Evolutionary conservation across 2,113 vertebrate genomes (phyloP).

Genomic region (Hyla sarda): DNA sequence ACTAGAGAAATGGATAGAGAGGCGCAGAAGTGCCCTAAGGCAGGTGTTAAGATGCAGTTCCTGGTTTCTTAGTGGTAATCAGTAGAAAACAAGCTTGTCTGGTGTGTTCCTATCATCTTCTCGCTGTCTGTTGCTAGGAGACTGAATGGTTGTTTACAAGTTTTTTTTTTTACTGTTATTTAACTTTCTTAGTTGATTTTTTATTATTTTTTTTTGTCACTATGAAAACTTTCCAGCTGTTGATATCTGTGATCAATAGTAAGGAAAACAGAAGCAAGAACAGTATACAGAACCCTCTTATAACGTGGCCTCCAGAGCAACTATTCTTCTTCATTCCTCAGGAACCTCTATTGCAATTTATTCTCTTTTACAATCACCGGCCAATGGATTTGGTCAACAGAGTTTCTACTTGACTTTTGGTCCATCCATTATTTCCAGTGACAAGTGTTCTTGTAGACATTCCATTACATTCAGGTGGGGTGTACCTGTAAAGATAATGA

Average conservation of each 20-base stretch:
- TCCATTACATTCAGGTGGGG: no score
- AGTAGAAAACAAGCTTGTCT: constrained; percentile 75
- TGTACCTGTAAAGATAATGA: no score
- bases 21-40: constrained; percentile 76
- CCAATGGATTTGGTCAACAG: background rate
- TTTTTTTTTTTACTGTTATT: constrained; percentile 68
- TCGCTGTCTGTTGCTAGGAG: constrained; percentile 78
- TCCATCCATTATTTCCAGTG: background rate
- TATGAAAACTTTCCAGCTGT: constrained; percentile 73
- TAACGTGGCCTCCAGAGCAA: constrained; percentile 61
- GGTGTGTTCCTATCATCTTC: constrained; percentile 73
- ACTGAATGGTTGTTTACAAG: constrained; percentile 82
- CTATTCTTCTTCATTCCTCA: background rate
- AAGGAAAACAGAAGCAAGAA: no score
- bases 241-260: constrained; percentile 59
- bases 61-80: constrained; percentile 75
- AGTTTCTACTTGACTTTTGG: background rate
- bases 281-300: constrained; percentile 66
- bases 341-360: no score
- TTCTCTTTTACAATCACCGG: no score
- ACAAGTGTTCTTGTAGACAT: no score
- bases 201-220: constrained; percentile 62
- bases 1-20: constrained; percentile 72
- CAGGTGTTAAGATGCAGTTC: constrained; percentile 82
- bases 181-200: constrained; percentile 78